phyloP scores from a whole-genome alignment of 1,140 invertebrate species.

The Chionoecetes opilio region DNA sequence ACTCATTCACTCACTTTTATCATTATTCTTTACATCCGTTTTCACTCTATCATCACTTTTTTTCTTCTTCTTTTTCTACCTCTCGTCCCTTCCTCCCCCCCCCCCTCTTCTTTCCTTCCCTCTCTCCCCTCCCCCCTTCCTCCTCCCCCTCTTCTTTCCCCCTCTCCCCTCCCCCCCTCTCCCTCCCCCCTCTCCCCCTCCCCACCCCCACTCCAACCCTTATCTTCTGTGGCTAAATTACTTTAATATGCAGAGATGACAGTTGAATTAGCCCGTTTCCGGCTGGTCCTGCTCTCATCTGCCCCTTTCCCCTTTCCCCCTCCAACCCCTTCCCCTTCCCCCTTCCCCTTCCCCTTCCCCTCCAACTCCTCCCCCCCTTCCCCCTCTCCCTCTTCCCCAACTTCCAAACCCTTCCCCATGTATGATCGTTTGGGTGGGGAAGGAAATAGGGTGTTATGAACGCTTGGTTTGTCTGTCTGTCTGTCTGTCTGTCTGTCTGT shows the following conservation, averaged over 20 bases:
- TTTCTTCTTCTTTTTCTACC: neutral
- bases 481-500: neutral
- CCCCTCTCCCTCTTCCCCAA: too few species aligned
- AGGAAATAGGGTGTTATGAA: slow-evolving; percentile 15
- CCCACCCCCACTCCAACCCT: neutral
- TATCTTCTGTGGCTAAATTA: slow-evolving; percentile 45
- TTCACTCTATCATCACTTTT: neutral
- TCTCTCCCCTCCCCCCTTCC: too few species aligned
- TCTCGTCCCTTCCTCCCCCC: neutral
- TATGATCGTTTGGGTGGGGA: neutral
- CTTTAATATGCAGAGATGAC: slow-evolving; percentile 48
- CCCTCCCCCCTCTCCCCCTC: neutral
- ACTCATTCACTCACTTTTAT: neutral
- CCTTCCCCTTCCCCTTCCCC: too few species aligned
- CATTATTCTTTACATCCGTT: too few species aligned
- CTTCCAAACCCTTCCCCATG: too few species aligned
- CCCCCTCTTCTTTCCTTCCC: neutral
- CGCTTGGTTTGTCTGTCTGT: neutral
- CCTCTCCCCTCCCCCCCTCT: neutral
- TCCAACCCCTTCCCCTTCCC: neutral
- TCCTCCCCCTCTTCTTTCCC: neutral
- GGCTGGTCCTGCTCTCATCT: neutral
- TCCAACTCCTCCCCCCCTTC: too few species aligned
- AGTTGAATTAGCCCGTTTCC: slow-evolving; percentile 28
- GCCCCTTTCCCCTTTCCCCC: neutral